Percentiles rank a stretch among this genome's conserved stretches.
Conservation (phyloP, 2,888 invertebrate species). For the Microplitis manilae region DNA sequence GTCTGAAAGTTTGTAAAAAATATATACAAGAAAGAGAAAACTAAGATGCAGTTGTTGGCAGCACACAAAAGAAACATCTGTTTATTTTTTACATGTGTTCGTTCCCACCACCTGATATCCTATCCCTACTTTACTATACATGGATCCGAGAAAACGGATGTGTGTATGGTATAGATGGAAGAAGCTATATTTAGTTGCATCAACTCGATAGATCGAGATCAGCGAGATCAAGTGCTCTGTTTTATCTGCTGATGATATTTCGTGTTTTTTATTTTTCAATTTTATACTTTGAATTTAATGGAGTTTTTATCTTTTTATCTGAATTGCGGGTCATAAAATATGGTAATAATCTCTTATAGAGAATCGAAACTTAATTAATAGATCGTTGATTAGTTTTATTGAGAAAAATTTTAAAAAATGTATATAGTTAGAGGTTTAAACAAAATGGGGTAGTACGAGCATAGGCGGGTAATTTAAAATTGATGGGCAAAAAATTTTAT, state of each 20-base stretch:
- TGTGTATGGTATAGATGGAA: neutral
- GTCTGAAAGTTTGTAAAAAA: neutral
- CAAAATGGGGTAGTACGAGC: too few relatives aligned
- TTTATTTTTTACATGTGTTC: neutral
- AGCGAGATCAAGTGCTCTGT: neutral
- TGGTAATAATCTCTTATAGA: too few relatives aligned
- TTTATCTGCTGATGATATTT: neutral
- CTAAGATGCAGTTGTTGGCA: neutral
- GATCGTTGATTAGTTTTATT: too few relatives aligned
- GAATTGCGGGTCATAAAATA: too few relatives aligned
- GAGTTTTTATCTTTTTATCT: neutral
- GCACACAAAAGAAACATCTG: neutral
- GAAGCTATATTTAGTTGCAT: neutral
- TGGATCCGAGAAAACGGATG: neutral
- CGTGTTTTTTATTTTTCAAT: neutral
- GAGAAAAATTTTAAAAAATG: too few relatives aligned
- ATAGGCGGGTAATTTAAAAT: too few relatives aligned
- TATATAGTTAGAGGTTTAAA: too few relatives aligned
- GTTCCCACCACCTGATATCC: neutral
- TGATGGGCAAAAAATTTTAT: too few relatives aligned
- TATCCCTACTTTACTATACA: neutral
- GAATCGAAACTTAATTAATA: too few relatives aligned
- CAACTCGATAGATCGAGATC: neutral
- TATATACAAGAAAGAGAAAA: neutral
- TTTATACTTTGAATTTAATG: neutral